phyloP scores from a whole-genome alignment of 2,888 invertebrate genomes.

The Sipha maydis region DNA sequence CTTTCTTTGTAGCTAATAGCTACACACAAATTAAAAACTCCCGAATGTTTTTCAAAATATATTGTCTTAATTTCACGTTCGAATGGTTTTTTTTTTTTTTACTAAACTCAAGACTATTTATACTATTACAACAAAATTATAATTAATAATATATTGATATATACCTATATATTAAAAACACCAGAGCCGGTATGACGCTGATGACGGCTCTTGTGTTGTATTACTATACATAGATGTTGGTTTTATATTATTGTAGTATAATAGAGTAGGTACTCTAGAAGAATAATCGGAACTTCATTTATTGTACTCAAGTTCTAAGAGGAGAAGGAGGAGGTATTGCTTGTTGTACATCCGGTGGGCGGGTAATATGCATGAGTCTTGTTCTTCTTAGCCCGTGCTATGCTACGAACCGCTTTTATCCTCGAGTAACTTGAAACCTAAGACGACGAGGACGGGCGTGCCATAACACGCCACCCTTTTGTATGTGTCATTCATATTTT shows the following conservation, averaged over 20 bases:
- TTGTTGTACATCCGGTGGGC: conserved; percentile 58
- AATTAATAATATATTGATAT: neutral
- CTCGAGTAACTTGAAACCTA: conserved; percentile 49
- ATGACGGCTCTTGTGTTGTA: conserved; percentile 26
- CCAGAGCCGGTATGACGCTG: conserved; percentile 16
- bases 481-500: conserved; percentile 57
- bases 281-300: conserved; percentile 59
- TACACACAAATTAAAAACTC: neutral
- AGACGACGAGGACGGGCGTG: conserved; percentile 53
- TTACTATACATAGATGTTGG: neutral
- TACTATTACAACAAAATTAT: neutral
- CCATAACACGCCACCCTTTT: conserved; percentile 51
- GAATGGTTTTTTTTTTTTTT: conserved; percentile 31
- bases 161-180: neutral
- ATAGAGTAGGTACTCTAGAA: conserved; percentile 53
- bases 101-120: neutral
- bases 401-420: conserved; percentile 36
- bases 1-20: neutral
- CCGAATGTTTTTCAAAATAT: neutral
- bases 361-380: conserved; percentile 26
- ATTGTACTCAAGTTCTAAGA: conserved; percentile 50
- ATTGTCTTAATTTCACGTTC: neutral
- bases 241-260: conserved; percentile 36
- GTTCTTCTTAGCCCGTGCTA: conserved; percentile 59
- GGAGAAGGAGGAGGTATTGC: conserved; percentile 47